Evolutionary conservation across 2,888 invertebrate species (phyloP).

Genomic region (Unio delphinus): DNA sequence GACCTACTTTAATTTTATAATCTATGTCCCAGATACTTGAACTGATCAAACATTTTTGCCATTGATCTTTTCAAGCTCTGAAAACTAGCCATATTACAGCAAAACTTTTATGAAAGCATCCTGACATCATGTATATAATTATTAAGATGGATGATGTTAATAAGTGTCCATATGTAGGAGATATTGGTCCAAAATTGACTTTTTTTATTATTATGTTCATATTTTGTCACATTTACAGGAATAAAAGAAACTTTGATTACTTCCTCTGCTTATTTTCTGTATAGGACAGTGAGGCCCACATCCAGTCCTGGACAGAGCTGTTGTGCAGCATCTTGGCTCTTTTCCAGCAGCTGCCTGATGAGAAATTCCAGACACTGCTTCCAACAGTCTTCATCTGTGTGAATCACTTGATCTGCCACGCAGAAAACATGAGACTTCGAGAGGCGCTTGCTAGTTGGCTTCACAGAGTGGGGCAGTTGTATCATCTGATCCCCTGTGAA

Average conservation of each 20-base stretch:
- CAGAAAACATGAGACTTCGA: constrained; percentile 75
- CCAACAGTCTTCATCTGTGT: constrained; percentile 77
- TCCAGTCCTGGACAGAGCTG: constrained; percentile 83
- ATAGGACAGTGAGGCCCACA: constrained; percentile 88
- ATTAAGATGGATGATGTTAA: too few relatives aligned
- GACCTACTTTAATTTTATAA: too few relatives aligned
- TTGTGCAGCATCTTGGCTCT: constrained; percentile 89
- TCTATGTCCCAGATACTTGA: too few relatives aligned
- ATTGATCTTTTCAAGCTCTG: too few relatives aligned
- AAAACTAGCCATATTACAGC: too few relatives aligned
- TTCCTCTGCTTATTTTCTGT: constrained; percentile 31
- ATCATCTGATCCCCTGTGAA: too few relatives aligned
- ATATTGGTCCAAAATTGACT: too few relatives aligned
- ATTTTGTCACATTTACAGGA: background rate
- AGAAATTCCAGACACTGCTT: constrained; percentile 75
- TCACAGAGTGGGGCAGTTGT: constrained; percentile 72
- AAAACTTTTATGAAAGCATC: too few relatives aligned
- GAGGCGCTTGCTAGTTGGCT: constrained; percentile 76
- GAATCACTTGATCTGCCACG: constrained; percentile 76
- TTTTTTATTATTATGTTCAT: too few relatives aligned
- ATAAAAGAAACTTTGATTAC: background rate
- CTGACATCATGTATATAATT: too few relatives aligned
- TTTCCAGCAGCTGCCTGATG: constrained; percentile 74
- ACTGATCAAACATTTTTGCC: too few relatives aligned
- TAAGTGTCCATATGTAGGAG: too few relatives aligned